A percentile compares a stretch with the other conserved stretches of the same genome.
Conservation (phyloP, 1,140 invertebrate genomes). For the Tetramorium alpestre region DNA sequence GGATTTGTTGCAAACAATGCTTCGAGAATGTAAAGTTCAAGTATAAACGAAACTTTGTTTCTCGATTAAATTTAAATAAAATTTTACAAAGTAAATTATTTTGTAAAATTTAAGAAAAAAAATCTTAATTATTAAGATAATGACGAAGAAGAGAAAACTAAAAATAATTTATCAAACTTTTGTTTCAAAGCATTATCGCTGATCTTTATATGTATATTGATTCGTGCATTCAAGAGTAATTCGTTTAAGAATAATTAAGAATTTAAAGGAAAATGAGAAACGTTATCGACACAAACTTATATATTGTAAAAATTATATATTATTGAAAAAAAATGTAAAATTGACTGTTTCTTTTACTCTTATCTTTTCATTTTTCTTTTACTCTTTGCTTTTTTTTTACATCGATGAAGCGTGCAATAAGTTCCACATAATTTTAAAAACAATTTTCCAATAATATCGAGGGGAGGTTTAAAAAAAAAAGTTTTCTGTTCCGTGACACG, state of each 20-base stretch:
- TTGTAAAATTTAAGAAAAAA: not conserved
- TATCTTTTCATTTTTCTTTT: not conserved
- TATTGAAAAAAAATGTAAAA: not conserved
- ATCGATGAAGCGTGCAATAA: not conserved
- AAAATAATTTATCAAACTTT: constrained; percentile 2
- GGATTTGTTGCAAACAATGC: not conserved
- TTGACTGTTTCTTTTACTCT: not conserved
- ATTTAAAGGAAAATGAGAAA: not conserved
- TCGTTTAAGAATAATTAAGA: not conserved
- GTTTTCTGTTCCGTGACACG: constrained; percentile 18
- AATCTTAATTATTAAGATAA: not conserved
- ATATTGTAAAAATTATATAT: not conserved
- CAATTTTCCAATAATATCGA: not conserved
- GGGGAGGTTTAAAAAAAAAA: not conserved
- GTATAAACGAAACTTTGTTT: constrained; percentile 1
- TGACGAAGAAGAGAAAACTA: not conserved
- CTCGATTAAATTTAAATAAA: not conserved
- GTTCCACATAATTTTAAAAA: constrained; percentile 22
- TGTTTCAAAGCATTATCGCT: not conserved
- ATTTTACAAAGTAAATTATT: not conserved
- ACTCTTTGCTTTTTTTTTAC: not conserved
- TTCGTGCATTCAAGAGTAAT: not conserved
- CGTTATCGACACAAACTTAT: not conserved
- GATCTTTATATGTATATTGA: not conserved
- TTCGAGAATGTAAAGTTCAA: not conserved